Percentiles rank a stretch among this genome's conserved stretches.
phyloP scores from a whole-genome alignment of 1,140 invertebrate genomes.

The Geopemphigus sp. region DNA sequence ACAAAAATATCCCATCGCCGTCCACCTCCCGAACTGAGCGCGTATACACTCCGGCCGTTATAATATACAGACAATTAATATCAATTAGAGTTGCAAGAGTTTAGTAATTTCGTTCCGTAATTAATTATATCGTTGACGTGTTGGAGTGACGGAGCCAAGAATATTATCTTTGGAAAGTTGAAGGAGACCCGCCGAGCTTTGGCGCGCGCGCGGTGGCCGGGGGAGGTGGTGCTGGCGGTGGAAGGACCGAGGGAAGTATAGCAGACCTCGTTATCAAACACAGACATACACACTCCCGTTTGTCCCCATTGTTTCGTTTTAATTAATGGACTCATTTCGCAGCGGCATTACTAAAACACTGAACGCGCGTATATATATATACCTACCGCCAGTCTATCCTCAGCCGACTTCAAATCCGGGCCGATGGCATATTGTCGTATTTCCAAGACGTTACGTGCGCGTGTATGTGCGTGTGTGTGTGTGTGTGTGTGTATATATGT shows the following conservation, averaged over 20 bases:
- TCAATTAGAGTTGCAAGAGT: constrained; percentile 49
- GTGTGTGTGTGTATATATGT: no score
- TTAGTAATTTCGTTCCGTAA: constrained; percentile 49
- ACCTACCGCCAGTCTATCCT: no score
- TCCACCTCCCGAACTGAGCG: neutral
- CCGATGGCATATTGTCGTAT: constrained; percentile 6
- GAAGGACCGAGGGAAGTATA: neutral
- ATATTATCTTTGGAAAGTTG: constrained; percentile 49
- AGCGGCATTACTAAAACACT: constrained; percentile 1
- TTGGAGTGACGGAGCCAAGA: constrained; percentile 48
- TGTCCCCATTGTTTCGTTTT: constrained; percentile 48
- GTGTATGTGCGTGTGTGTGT: no score
- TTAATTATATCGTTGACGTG: constrained; percentile 49
- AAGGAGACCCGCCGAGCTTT: constrained; percentile 31
- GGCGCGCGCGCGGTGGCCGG: neutral
- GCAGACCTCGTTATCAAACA: constrained; percentile 47
- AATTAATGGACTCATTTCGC: constrained; percentile 48
- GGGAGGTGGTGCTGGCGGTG: no score
- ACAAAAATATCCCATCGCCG: constrained; percentile 18
- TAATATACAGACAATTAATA: constrained; percentile 48
- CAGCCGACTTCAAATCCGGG: no score
- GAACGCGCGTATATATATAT: neutral
- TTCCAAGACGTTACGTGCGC: neutral
- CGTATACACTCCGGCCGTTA: neutral
- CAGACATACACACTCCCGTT: constrained; percentile 49